phyloP scores from a whole-genome alignment of 2,113 vertebrate genomes.

The Periophthalmodon schlosseri region DNA sequence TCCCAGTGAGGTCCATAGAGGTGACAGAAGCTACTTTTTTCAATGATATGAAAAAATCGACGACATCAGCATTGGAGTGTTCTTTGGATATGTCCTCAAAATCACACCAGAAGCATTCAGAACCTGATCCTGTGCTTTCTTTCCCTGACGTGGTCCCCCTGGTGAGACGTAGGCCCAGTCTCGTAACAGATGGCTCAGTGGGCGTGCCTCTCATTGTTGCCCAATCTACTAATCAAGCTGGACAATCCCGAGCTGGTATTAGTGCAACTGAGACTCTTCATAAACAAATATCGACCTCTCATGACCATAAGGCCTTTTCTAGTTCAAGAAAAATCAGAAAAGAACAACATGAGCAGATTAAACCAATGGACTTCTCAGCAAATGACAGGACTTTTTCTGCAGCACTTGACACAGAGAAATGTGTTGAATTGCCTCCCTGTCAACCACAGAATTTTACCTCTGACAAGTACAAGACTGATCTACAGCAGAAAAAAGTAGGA shows the following conservation, averaged over 20 bases:
- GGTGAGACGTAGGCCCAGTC: slow-evolving; percentile 36
- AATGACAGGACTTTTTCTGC: slow-evolving; percentile 51
- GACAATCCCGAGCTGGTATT: slow-evolving; percentile 25
- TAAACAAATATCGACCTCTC: slow-evolving; percentile 34
- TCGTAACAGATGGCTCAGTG: slow-evolving; percentile 27
- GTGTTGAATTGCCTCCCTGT: slow-evolving; percentile 72
- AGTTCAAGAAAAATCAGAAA: slow-evolving; percentile 15
- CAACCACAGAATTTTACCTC: slow-evolving; percentile 85
- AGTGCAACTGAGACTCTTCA: slow-evolving; percentile 54
- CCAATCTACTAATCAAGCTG: slow-evolving; percentile 34
- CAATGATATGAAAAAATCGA: slow-evolving; percentile 1
- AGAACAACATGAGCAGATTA: slow-evolving; percentile 64
- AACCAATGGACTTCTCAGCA: slow-evolving; percentile 87
- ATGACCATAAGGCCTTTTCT: slow-evolving; percentile 40
- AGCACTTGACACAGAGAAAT: slow-evolving; percentile 52
- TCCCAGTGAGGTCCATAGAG: not conserved
- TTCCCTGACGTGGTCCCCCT: slow-evolving; percentile 47
- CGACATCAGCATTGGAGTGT: slow-evolving; percentile 28
- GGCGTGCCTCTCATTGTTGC: slow-evolving; percentile 60
- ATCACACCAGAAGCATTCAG: slow-evolving; percentile 20
- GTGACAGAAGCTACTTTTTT: slow-evolving; percentile 20
- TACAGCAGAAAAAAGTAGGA: slow-evolving; percentile 67
- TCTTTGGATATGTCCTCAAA: slow-evolving; percentile 72
- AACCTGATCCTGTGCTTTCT: slow-evolving; percentile 6
- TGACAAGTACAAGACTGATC: slow-evolving; percentile 76